These are phyloP conservation scores for Anoplolepis gracilipes DNA, from an alignment of 1,140 invertebrate genomes.

Conservation along the genomic window DNA sequence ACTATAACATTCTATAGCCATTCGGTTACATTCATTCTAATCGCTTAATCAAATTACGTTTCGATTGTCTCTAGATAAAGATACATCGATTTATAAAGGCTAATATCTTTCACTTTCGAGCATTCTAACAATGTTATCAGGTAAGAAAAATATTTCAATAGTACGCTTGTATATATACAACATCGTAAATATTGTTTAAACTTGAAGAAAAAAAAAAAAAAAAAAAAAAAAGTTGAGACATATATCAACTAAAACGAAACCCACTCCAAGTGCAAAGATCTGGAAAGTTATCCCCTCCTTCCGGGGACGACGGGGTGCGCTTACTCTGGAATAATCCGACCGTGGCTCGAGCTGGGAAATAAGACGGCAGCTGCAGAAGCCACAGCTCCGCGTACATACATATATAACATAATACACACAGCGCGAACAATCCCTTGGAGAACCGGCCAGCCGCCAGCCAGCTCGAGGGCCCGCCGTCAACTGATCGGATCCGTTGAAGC, in stretches of 20 bases:
- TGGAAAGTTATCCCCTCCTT: conserved; percentile 15
- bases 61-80: neutral
- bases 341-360: conserved; percentile 56
- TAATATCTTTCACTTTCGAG: neutral
- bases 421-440: conserved; percentile 13
- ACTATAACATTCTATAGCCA: neutral
- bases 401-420: neutral
- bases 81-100: neutral
- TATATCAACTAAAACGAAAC: neutral
- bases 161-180: neutral
- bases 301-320: neutral
- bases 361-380: conserved; percentile 61
- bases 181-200: neutral
- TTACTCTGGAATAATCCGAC: conserved; percentile 59
- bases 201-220: too few relatives aligned
- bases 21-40: neutral
- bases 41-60: neutral
- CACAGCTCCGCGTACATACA: neutral
- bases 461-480: conserved; percentile 67
- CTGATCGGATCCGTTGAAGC: conserved; percentile 57
- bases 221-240: too few relatives aligned
- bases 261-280: neutral
- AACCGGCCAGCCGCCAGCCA: conserved; percentile 55
- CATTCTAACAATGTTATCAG: neutral
- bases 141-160: neutral